Base-by-base conservation (phyloP, 1,140 invertebrate species). In the Ladona fulva region DNA sequence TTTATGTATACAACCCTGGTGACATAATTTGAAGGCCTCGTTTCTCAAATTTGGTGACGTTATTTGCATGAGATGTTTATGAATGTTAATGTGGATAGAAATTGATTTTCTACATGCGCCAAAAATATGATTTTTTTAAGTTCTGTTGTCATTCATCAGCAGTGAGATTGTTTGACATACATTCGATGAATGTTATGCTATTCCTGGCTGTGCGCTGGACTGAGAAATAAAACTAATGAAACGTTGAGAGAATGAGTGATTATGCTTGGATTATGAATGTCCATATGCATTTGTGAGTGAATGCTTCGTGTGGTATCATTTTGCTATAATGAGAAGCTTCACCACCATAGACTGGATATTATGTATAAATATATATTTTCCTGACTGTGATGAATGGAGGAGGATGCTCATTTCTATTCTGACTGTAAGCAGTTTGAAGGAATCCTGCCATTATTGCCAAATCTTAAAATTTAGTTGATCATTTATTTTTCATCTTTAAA, bases 341-440 rank as follows among this genome's bases (percentile, higher is more conserved):
- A 66, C 52, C 52, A 66, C 52, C 52, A 66, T 22, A 66, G 5
- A 19, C 14, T 66, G n/a, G 14, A 22, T 66, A 22, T 66, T 66
- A 12, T 66, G n/a, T 66, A 66, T 66, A 66, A 66, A 66, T 66
- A 66, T 66, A 66, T 66, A 66, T 66, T 66, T 66, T 66, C 52
- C 52, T 66, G 52, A 66, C 52, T 66, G 52, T 66, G 52, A 66
- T 66, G 52, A 19, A 66, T 12, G 52, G 14, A 66, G 52, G n/a
- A 66, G 52, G 14, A 66, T 66, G 52, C 52, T 66, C 52, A 66
- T 66, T 66, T 22, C 52, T 66, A 6, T 19, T 19, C 52, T 66
- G 3, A 19, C n/a, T 66, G 52, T 66, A 12, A 66, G 5, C 3
- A 66, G 14, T 16, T 22, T 19, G 12, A 66, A 66, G 14, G 52